Percentiles rank a stretch among this genome's conserved stretches.
phyloP scores from a whole-genome alignment of 37 sponge, comb jelly and placozoan species.

The Diacarnus erythraeanus region DNA sequence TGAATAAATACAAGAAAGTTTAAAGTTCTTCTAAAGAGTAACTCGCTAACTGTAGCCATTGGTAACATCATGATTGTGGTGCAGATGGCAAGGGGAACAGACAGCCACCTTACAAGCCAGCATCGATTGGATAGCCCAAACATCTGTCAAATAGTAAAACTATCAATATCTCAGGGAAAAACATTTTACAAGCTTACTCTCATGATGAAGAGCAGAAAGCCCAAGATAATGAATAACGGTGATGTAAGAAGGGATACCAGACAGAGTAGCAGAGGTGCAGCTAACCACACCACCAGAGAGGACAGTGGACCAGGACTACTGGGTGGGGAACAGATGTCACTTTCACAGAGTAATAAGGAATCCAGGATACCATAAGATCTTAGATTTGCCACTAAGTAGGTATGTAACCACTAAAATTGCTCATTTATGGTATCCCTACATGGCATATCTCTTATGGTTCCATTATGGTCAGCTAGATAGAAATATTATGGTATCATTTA shows the following conservation, averaged over 20 bases:
- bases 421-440: no score
- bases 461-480: no score
- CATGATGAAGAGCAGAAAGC: conserved; percentile 16
- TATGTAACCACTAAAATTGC: no score
- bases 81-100: not conserved
- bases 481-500: no score
- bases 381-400: no score
- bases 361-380: no score
- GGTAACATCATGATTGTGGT: conserved; percentile 18
- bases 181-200: conserved; percentile 20
- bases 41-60: conserved; percentile 2
- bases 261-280: conserved; percentile 21
- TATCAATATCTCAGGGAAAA: not conserved
- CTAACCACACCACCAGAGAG: conserved; percentile 3
- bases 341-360: no score
- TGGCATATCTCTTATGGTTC: no score
- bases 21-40: conserved; percentile 5
- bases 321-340: no score
- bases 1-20: not conserved
- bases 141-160: conserved; percentile 11
- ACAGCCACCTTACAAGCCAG: conserved; percentile 17
- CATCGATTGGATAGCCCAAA: conserved; percentile 23
- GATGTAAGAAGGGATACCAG: conserved; percentile 4
- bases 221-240: conserved; percentile 10
- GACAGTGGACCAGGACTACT: not conserved